Conservation (phyloP, 2,113 vertebrate genomes). For the Arothron firmamentum region DNA sequence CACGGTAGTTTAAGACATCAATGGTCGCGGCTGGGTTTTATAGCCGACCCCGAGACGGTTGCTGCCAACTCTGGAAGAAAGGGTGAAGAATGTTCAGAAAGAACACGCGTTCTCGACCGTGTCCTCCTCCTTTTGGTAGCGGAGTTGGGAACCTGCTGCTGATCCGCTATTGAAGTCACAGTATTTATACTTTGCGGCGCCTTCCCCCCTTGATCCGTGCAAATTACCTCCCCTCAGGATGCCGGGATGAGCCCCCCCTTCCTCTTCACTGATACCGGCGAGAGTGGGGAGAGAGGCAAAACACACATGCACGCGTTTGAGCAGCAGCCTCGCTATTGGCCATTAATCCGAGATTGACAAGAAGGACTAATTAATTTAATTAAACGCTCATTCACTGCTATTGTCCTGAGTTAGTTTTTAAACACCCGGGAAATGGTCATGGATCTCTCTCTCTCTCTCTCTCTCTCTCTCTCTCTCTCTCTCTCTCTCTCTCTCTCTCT, state of each 20-base stretch:
- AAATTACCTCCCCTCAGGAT: conserved; percentile 91
- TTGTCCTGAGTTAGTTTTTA: conserved; percentile 85
- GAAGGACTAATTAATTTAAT: conserved; percentile 94
- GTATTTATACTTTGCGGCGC: conserved; percentile 97
- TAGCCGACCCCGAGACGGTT: conserved; percentile 57
- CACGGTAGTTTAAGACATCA: conserved; percentile 87
- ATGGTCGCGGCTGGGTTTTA: conserved; percentile 71
- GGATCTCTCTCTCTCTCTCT: conserved; percentile 48
- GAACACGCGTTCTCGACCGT: conserved; percentile 78
- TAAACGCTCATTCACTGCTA: conserved; percentile 81
- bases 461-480: conserved; percentile 31
- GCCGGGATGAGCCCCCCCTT: conserved; percentile 79
- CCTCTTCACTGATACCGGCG: conserved; percentile 60
- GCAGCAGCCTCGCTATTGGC: conserved; percentile 75
- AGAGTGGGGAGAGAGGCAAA: conserved; percentile 19
- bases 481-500: conserved; percentile 48
- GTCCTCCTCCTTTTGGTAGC: conserved; percentile 78
- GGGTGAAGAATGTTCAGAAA: conserved; percentile 46
- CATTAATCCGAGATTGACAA: conserved; percentile 89
- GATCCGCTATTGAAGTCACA: conserved; percentile 88
- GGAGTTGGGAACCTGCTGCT: conserved; percentile 87
- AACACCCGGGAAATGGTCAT: conserved; percentile 78
- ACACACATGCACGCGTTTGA: conserved; percentile 43
- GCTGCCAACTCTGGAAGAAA: conserved; percentile 69
- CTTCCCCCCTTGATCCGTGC: conserved; percentile 90